These are phyloP conservation scores for Carassius gibelio DNA, from an alignment of 2,113 vertebrate genomes.

Conservation along the genomic window DNA sequence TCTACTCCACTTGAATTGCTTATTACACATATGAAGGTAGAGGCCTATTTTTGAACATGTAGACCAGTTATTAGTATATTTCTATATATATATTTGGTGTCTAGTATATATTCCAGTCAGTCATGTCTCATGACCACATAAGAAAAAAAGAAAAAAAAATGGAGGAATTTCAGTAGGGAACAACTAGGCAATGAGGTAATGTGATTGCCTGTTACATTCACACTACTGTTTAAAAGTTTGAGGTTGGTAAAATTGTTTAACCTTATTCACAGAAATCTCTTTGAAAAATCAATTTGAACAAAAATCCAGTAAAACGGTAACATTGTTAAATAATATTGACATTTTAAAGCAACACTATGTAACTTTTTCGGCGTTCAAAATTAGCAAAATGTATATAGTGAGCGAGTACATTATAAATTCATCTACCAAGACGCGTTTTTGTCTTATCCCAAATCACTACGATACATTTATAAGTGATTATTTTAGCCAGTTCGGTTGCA, in stretches of 20 bases:
- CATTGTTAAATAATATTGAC: background rate
- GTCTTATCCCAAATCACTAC: too few relatives aligned
- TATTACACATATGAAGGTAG: background rate
- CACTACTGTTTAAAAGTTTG: background rate
- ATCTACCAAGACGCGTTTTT: too few relatives aligned
- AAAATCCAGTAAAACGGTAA: background rate
- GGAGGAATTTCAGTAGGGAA: background rate
- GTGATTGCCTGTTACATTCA: conserved; percentile 19
- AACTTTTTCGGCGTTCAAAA: too few relatives aligned
- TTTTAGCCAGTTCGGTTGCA: too few relatives aligned
- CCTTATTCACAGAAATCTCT: background rate
- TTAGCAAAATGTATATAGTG: too few relatives aligned
- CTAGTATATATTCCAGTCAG: conserved; percentile 8
- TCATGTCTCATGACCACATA: background rate
- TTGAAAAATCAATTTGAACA: too few relatives aligned
- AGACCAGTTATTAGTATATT: conserved; percentile 3
- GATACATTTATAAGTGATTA: too few relatives aligned
- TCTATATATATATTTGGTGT: background rate
- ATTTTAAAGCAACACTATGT: too few relatives aligned
- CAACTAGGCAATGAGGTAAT: conserved; percentile 21
- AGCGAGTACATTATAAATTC: too few relatives aligned
- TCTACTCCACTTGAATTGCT: conserved; percentile 6
- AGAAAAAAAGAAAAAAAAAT: background rate
- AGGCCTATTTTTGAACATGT: background rate
- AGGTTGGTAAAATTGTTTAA: background rate